These are phyloP conservation scores for Artemisiospiza belli DNA, from an alignment of 2,113 vertebrate species.

Conservation along the genomic window DNA sequence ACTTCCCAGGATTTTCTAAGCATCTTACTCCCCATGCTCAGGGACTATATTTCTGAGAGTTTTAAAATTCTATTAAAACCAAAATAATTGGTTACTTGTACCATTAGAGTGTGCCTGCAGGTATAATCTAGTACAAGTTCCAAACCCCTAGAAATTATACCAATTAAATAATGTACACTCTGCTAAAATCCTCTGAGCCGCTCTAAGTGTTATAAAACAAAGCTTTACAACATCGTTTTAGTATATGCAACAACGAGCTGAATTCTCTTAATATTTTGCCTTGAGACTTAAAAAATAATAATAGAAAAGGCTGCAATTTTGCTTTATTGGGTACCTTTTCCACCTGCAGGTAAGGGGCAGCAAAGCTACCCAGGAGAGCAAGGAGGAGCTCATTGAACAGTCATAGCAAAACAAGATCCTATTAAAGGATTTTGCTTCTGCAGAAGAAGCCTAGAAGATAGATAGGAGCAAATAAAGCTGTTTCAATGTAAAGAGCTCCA, in stretches of 20 bases:
- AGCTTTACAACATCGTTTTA: background rate
- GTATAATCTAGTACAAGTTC: background rate
- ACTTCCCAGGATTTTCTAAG: background rate
- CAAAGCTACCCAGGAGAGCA: background rate
- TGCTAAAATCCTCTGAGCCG: background rate
- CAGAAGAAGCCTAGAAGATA: background rate
- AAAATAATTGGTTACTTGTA: conserved; percentile 3
- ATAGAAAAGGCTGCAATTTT: background rate
- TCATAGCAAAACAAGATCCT: background rate
- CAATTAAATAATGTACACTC: background rate
- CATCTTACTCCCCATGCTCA: background rate
- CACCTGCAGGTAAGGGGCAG: background rate
- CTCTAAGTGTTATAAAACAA: background rate
- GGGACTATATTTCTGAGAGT: background rate
- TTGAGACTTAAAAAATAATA: background rate
- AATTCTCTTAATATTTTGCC: background rate
- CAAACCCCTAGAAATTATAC: background rate
- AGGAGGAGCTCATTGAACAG: background rate
- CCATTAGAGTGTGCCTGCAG: background rate
- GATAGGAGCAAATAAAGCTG: background rate
- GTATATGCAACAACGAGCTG: background rate
- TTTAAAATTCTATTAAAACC: conserved; percentile 15
- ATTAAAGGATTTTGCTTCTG: background rate
- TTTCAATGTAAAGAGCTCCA: conserved; percentile 30
- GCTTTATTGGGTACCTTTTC: background rate